A percentile compares a stretch with the other conserved stretches of the same genome.
Evolutionary conservation across 1,140 invertebrate species (phyloP).

Genomic region (Trachelipus rathkii): DNA sequence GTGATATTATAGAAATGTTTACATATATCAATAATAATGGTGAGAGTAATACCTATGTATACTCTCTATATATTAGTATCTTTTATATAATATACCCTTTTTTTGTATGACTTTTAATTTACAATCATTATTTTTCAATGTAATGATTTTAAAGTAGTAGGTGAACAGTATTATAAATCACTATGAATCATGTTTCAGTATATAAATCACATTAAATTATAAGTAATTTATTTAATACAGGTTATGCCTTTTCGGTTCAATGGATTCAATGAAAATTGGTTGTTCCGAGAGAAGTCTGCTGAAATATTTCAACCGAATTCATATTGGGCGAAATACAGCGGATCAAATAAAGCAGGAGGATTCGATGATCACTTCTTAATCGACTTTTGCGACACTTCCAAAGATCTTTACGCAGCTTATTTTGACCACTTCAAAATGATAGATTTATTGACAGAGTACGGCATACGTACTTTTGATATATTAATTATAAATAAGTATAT

Average conservation of each 20-base stretch:
- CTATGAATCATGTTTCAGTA: neutral
- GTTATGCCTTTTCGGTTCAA: neutral
- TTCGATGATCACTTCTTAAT: conserved; percentile 41
- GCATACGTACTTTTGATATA: no score
- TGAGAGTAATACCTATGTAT: no score
- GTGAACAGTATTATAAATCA: no score
- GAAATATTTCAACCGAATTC: conserved; percentile 42
- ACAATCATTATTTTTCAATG: no score
- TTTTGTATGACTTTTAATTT: no score
- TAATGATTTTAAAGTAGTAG: no score
- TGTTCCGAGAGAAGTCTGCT: conserved; percentile 39
- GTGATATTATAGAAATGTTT: no score
- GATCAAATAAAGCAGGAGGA: neutral
- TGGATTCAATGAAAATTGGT: conserved; percentile 26
- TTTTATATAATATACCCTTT: no score
- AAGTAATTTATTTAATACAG: neutral
- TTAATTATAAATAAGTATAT: no score
- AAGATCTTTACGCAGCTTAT: conserved; percentile 38
- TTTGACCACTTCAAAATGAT: conserved; percentile 43
- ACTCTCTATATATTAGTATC: no score
- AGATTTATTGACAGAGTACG: no score
- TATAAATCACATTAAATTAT: neutral
- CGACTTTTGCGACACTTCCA: conserved; percentile 38
- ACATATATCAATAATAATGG: no score
- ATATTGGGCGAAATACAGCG: conserved; percentile 32